Evolutionary conservation across 64 coral and sea anemone species (phyloP), one percentile per base, ranked within the genome.

Genomic region (Hydrozoanthus tunicans): DNA sequence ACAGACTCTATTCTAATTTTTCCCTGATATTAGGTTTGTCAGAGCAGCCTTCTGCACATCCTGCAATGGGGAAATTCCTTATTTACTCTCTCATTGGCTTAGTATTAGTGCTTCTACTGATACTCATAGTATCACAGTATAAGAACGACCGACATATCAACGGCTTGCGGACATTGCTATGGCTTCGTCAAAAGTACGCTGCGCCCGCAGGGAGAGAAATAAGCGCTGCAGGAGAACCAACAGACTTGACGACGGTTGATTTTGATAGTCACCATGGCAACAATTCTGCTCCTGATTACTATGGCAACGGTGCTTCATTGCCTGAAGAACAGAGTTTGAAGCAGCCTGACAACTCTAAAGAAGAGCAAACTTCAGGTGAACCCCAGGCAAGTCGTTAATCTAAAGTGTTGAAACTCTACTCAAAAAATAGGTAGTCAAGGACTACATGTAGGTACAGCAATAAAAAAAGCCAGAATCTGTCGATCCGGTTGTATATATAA

Each of bases 161-260:
- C 4, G 59, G 73, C 9, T 20, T 86, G n/a, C 53, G 15, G n/a
- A 25, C 15, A 10, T 17, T 71, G 9, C 26, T 86, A 13, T 51
- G 68, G 25, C 56, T 59, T 54, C 84, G 84, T 70, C 52, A 58
- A 51, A 70, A 43, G 56, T 13, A 17, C 59, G 32, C 9, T 43
- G 6, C 9, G 2, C 26, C 26, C 15, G 10, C 23, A 0, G 66
- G 15, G 3, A 71, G 15, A 9, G 82, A 85, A 2, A 70, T 85
- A 24, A 85, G 82, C 82, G 57, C 82, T 3, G 82, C 82, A 6
- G 53, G 53, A 2, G 84, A 88, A 25, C 54, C 84, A 3, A 74
- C 56, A 3, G 84, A 88, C 20, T 13, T 13, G 6, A 88, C 84
- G 7, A 54, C 53, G 8, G 20, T 25, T 51, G 11, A 7, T 13